These are phyloP conservation scores for Hiodon alosoides DNA, from an alignment of 2,113 vertebrate species.

Conservation along the genomic window DNA sequence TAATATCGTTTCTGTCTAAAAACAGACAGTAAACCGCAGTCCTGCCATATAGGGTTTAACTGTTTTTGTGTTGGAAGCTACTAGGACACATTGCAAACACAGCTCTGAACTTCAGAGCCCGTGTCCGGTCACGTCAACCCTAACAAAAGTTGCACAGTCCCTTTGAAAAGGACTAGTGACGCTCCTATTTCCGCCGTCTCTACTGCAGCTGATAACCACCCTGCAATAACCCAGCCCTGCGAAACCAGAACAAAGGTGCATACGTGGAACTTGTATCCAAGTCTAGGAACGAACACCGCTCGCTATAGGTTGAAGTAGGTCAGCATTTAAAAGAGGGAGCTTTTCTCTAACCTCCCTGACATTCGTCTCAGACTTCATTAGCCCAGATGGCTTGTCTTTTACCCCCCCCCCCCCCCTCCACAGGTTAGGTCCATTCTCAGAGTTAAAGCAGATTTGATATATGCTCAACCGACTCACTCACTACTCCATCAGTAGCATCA, in stretches of 20 bases:
- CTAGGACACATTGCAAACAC: not conserved
- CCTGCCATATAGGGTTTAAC: not conserved
- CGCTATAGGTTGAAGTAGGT: slow-evolving; percentile 27
- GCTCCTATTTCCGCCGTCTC: not conserved
- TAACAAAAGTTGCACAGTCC: not conserved
- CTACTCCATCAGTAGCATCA: slow-evolving; percentile 16
- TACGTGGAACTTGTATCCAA: not conserved
- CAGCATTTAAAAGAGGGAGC: slow-evolving; percentile 35
- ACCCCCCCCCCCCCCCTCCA: not conserved
- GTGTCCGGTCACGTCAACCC: not conserved
- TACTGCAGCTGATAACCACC: not conserved
- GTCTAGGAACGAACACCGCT: not conserved
- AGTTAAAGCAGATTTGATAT: slow-evolving; percentile 26
- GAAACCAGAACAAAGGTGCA: slow-evolving; percentile 2
- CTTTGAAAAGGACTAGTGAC: not conserved
- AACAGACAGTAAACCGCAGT: too few species aligned
- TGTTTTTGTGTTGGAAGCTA: too few species aligned
- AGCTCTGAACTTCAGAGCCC: not conserved
- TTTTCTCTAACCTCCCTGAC: slow-evolving; percentile 31
- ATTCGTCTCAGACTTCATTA: slow-evolving; percentile 30
- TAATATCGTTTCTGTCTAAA: too few species aligned
- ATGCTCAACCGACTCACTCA: slow-evolving; percentile 24
- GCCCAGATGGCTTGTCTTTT: slow-evolving; percentile 28
- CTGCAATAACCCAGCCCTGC: not conserved
- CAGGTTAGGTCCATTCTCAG: slow-evolving; percentile 19